Evolutionary conservation across 2,888 invertebrate species (phyloP), one percentile per base, ranked within the genome.

Genomic region (Drymonia ruficornis): DNA sequence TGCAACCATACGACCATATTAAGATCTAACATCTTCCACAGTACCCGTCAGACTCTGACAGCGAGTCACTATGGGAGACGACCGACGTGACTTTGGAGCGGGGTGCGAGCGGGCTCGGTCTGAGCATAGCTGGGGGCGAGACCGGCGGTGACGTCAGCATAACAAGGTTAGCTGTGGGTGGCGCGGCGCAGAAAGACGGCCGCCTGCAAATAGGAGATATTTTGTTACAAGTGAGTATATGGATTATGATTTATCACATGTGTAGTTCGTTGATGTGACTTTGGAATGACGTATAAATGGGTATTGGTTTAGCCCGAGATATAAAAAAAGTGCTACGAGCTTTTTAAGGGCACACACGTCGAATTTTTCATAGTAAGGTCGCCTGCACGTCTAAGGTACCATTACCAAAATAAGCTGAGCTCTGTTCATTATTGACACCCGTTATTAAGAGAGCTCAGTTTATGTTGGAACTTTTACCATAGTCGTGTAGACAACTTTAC

Each of bases 111-210:
- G 99, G 99, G 7, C 95, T 99, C 66, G 99, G 99, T 9, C 98
- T 99, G 88, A 99, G 98, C 83, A 99, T 99, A 93, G 99, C 99
- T 66, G 99, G 99, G 52, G 99, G 99, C 42, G 99, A 99, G 90
- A 97, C 97, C 68, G 98, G 98, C 67, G 96, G 98, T 67, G 96
- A 98, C 85, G 98, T 99, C 90, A 99, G 98, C 94, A 98, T 99
- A 89, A 99, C 99, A 56, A 98, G 99, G 91, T 94, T 99, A 79
- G 99, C 99, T 80, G 95, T 96, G 8, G 97, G 97, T 47, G 99
- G 99, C 34, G 98, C 99, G 13, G 99, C 99, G 31, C 96, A 97
- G 63, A 95, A 95, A 63, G 93, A 93, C 61, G 98, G 98, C 44
- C 95, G 98, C 66, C 94, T 99, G 73, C 95, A 96, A 83, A 97